A percentile compares a stretch with the other conserved stretches of the same genome.
These are phyloP conservation scores for Cistogaster globosa DNA, from an alignment of 2,888 invertebrate genomes.

Conservation along the genomic window DNA sequence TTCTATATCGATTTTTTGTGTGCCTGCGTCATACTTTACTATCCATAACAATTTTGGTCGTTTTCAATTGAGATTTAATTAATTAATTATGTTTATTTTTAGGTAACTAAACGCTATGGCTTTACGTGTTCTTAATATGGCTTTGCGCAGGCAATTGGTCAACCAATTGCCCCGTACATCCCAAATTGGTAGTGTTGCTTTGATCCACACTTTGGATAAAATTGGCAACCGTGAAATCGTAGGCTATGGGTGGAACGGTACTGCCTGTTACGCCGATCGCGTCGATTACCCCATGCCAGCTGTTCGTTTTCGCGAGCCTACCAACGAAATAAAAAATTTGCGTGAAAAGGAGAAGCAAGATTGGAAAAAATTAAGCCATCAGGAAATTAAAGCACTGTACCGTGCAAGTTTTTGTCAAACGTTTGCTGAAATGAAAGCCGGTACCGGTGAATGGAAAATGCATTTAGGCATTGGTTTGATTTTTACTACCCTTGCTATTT, in stretches of 20 bases:
- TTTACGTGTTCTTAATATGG: slow-evolving; percentile 78
- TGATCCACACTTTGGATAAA: slow-evolving; percentile 81
- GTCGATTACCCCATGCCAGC: slow-evolving; percentile 94
- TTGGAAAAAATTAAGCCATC: slow-evolving; percentile 94
- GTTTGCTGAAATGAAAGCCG: slow-evolving; percentile 90
- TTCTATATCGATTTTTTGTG: not conserved
- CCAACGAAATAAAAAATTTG: slow-evolving; percentile 89
- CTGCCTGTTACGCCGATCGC: slow-evolving; percentile 90
- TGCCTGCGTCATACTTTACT: slow-evolving; percentile 26
- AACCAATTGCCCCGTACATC: slow-evolving; percentile 75
- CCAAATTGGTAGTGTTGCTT: slow-evolving; percentile 79
- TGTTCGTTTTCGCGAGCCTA: slow-evolving; percentile 90
- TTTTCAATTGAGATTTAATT: not conserved
- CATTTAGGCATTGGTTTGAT: slow-evolving; percentile 85
- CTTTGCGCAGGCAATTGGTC: slow-evolving; percentile 78
- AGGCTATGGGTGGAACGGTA: slow-evolving; percentile 94
- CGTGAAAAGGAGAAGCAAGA: slow-evolving; percentile 98
- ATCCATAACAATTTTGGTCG: not conserved
- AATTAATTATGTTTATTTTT: not conserved
- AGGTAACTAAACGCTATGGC: slow-evolving; percentile 76
- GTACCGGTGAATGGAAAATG: slow-evolving; percentile 81
- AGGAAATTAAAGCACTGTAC: slow-evolving; percentile 97
- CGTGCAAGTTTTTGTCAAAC: slow-evolving; percentile 97
- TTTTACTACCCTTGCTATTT: slow-evolving; percentile 76
- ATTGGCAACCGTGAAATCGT: slow-evolving; percentile 96